A percentile compares a stretch with the other conserved stretches of the same genome.
These are phyloP conservation scores for Cardiocondyla obscurior DNA, from an alignment of 1,140 invertebrate species.

Conservation along the genomic window DNA sequence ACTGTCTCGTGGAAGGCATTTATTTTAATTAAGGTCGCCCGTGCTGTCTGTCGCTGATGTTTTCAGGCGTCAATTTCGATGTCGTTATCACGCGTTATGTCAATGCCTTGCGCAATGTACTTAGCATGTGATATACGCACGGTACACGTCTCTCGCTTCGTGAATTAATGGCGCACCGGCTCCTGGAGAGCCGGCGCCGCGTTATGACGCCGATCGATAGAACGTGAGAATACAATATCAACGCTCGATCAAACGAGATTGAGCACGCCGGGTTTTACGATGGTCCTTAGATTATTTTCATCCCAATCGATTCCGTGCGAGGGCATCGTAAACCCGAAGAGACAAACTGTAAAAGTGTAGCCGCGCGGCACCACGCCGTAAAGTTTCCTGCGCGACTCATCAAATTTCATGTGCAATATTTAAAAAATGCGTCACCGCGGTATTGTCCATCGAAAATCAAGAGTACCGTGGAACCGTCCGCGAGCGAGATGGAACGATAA, in stretches of 20 bases:
- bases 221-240: constrained; percentile 33
- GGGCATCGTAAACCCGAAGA: constrained; percentile 10
- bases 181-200: constrained; percentile 28
- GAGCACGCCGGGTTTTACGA: constrained; percentile 23
- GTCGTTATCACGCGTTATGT: constrained; percentile 10
- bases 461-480: background rate
- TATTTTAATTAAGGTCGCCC: constrained; percentile 60
- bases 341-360: background rate
- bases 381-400: background rate
- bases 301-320: constrained; percentile 8
- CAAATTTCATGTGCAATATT: constrained; percentile 30
- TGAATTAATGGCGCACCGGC: constrained; percentile 15
- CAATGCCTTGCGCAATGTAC: background rate
- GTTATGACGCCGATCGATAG: constrained; percentile 12
- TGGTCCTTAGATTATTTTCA: constrained; percentile 29
- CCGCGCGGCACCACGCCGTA: background rate
- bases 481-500: background rate
- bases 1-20: constrained; percentile 47
- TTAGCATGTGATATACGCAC: background rate
- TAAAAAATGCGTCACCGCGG: background rate
- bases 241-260: constrained; percentile 28
- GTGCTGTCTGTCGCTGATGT: background rate
- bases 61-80: constrained; percentile 24
- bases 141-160: background rate
- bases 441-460: background rate